Evolutionary conservation across 2,797 vertebrate species (phyloP).

Genomic region (Chaetophractus vellerosus): DNA sequence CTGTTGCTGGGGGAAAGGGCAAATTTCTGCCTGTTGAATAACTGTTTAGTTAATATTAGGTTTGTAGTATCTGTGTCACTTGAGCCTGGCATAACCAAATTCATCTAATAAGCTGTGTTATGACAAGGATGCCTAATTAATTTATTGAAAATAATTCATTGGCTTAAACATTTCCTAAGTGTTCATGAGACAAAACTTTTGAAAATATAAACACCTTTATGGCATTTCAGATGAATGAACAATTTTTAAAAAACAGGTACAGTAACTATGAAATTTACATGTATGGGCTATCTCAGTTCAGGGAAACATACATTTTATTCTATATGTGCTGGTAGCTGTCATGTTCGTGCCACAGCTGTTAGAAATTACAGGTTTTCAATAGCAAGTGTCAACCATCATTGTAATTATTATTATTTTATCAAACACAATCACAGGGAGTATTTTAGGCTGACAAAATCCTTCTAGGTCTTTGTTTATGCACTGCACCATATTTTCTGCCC

Average conservation of each 20-base stretch:
- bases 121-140: slow-evolving; percentile 52
- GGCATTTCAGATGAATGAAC: fast-evolving
- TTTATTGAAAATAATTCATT: slow-evolving; percentile 61
- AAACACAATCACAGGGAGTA: slow-evolving; percentile 84
- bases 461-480: slow-evolving; percentile 87
- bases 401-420: slow-evolving; percentile 88
- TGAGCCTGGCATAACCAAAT: slow-evolving; percentile 33
- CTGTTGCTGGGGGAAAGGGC: background rate
- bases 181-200: slow-evolving; percentile 23
- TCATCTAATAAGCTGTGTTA: slow-evolving; percentile 60
- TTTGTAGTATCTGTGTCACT: slow-evolving; percentile 47
- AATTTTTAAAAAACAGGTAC: slow-evolving; percentile 52
- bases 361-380: slow-evolving; percentile 87
- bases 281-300: slow-evolving; percentile 60
- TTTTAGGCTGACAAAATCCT: slow-evolving; percentile 86
- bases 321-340: slow-evolving; percentile 70
- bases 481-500: slow-evolving; percentile 73
- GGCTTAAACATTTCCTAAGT: slow-evolving; percentile 36
- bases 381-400: slow-evolving; percentile 77
- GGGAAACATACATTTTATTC: slow-evolving; percentile 76
- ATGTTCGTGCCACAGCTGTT: slow-evolving; percentile 82
- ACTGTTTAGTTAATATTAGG: slow-evolving; percentile 16
- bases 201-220: slow-evolving; percentile 42
- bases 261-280: slow-evolving; percentile 66
- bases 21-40: slow-evolving; percentile 56